Conservation (phyloP, 2,888 invertebrate species). For the Coleophora flavipennella region DNA sequence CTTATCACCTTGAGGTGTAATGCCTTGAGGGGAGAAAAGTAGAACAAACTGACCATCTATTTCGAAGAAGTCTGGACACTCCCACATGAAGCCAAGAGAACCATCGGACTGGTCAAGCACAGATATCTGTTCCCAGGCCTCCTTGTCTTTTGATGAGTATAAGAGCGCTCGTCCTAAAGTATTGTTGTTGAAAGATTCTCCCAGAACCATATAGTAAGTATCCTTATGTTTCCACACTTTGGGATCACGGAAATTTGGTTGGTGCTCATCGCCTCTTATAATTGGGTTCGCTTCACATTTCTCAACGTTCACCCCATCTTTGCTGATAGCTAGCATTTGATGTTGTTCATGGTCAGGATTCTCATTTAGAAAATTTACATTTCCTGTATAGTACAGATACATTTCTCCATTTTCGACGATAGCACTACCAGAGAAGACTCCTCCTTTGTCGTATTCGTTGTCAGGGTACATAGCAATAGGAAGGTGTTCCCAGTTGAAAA, state of each 20-base stretch:
- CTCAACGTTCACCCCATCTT: slow-evolving; percentile 39
- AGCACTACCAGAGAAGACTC: slow-evolving; percentile 65
- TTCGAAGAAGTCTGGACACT: slow-evolving; percentile 66
- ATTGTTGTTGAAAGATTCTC: slow-evolving; percentile 41
- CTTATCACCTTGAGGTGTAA: slow-evolving; percentile 39
- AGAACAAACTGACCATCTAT: slow-evolving; percentile 43
- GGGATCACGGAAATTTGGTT: slow-evolving; percentile 60
- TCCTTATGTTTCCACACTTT: slow-evolving; percentile 55
- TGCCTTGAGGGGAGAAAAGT: slow-evolving; percentile 57
- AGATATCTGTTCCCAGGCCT: slow-evolving; percentile 37
- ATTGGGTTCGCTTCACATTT: slow-evolving; percentile 50
- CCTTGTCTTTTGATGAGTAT: slow-evolving; percentile 42
- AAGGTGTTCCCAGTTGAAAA: slow-evolving; percentile 58
- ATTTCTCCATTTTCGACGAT: slow-evolving; percentile 42
- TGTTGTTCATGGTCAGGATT: slow-evolving; percentile 35
- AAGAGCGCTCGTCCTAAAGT: slow-evolving; percentile 42
- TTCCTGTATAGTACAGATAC: slow-evolving; percentile 52
- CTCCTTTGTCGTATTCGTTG: slow-evolving; percentile 38
- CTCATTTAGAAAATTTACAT: slow-evolving; percentile 33
- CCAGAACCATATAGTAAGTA: slow-evolving; percentile 55
- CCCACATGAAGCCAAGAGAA: slow-evolving; percentile 56
- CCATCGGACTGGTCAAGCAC: slow-evolving; percentile 42
- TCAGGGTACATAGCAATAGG: slow-evolving; percentile 62
- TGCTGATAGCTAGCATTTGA: slow-evolving; percentile 44
- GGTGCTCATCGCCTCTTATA: slow-evolving; percentile 31